phyloP scores from a whole-genome alignment of 2,888 invertebrate species.

The Rhimphoctona megacephalus region DNA sequence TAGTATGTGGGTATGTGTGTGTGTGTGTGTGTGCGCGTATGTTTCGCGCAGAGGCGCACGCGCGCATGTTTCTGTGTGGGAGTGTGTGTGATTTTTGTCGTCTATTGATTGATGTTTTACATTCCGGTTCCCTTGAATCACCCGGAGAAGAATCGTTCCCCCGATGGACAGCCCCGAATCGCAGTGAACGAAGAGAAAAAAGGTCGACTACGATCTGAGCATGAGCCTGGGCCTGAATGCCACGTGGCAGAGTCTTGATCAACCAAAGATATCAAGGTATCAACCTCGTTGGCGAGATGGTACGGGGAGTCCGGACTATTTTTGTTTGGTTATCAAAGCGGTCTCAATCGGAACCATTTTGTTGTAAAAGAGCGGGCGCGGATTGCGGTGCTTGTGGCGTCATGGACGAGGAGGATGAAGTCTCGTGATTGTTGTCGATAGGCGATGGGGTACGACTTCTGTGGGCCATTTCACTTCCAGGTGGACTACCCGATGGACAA shows the following conservation, averaged over 20 bases:
- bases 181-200: slow-evolving; percentile 1
- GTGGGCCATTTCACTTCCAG: slow-evolving; percentile 68
- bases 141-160: not conserved
- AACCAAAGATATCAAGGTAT: slow-evolving; percentile 30
- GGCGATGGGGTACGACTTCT: slow-evolving; percentile 80
- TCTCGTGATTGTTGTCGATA: slow-evolving; percentile 75
- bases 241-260: slow-evolving; percentile 8
- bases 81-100: not conserved
- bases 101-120: not conserved
- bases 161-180: not conserved
- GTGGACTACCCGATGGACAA: slow-evolving; percentile 66
- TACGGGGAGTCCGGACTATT: not conserved
- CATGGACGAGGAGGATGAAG: slow-evolving; percentile 67
- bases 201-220: not conserved
- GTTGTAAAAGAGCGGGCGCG: slow-evolving; percentile 89
- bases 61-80: not conserved
- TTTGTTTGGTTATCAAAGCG: slow-evolving; percentile 9
- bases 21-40: not conserved
- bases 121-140: not conserved
- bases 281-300: slow-evolving; percentile 34
- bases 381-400: slow-evolving; percentile 88
- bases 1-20: not conserved
- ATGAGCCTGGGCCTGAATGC: not conserved
- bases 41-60: not conserved
- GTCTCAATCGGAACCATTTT: slow-evolving; percentile 92